phyloP scores from a whole-genome alignment of 2,797 vertebrate genomes.

The Micromesistius poutassou region DNA sequence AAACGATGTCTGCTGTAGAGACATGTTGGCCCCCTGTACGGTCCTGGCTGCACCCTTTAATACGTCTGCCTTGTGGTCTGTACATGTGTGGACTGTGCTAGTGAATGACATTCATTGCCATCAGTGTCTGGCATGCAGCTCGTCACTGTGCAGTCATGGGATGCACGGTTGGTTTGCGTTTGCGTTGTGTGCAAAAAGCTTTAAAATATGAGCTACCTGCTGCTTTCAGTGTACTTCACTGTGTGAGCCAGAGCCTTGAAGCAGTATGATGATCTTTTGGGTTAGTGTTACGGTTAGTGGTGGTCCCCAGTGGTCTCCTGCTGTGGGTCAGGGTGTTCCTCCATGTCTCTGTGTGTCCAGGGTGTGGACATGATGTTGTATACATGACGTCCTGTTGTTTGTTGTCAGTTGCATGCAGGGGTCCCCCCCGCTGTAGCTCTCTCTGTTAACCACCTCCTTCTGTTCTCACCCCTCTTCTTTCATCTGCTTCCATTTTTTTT shows the following conservation, averaged over 20 bases:
- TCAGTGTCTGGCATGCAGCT: conserved; percentile 7
- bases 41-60: conserved; percentile 75
- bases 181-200: conserved; percentile 5
- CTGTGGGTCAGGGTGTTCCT: neutral
- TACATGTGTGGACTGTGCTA: conserved; percentile 35
- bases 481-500: conserved; percentile 18
- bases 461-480: conserved; percentile 81
- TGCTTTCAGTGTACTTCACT: conserved; percentile 10
- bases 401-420: conserved; percentile 47
- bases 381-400: neutral
- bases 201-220: conserved; percentile 14
- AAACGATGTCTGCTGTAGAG: neutral
- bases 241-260: neutral
- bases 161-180: conserved; percentile 1
- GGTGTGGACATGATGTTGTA: neutral
- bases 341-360: neutral
- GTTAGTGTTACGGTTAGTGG: no score
- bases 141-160: conserved; percentile 20
- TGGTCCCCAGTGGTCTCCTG: no score
- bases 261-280: neutral
- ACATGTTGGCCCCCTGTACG: neutral
- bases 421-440: conserved; percentile 70
- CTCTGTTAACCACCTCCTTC: conserved; percentile 87
- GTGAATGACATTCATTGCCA: conserved; percentile 16
- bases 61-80: conserved; percentile 51